These are phyloP conservation scores for Agrochola circellaris DNA, from an alignment of 2,888 invertebrate genomes.

Conservation along the genomic window DNA sequence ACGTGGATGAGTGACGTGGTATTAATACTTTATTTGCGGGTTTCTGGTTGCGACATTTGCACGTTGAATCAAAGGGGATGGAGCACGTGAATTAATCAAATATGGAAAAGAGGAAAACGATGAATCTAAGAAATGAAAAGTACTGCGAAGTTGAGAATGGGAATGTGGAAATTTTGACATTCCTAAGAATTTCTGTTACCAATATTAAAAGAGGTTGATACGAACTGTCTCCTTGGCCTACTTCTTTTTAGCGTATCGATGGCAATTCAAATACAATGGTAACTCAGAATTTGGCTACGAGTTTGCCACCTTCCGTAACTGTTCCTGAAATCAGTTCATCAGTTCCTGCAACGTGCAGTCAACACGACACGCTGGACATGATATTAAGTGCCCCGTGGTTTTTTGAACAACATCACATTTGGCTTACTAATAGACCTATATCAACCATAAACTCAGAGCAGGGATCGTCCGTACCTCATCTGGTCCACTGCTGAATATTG, in stretches of 20 bases:
- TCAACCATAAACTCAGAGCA: not conserved
- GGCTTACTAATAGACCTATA: not conserved
- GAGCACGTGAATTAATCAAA: slow-evolving; percentile 52
- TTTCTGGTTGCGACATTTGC: slow-evolving; percentile 62
- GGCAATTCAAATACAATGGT: too few relatives aligned
- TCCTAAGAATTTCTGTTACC: not conserved
- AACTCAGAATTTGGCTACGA: too few relatives aligned
- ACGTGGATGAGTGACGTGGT: slow-evolving; percentile 80
- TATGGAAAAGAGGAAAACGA: slow-evolving; percentile 31
- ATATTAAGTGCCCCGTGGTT: too few relatives aligned
- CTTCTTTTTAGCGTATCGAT: too few relatives aligned
- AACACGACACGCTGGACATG: too few relatives aligned
- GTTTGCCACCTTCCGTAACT: too few relatives aligned
- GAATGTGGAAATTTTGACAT: not conserved
- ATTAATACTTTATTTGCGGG: slow-evolving; percentile 78
- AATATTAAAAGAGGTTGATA: too few relatives aligned
- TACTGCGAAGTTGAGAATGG: not conserved
- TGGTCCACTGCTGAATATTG: not conserved
- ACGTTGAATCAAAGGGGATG: slow-evolving; percentile 36
- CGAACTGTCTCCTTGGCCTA: not conserved
- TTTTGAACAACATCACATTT: too few relatives aligned
- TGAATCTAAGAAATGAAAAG: not conserved
- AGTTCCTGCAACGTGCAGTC: too few relatives aligned
- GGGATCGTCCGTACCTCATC: not conserved
- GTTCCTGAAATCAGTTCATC: too few relatives aligned